These are phyloP conservation scores for Drosophila paracracens DNA, from an alignment of 2,888 invertebrate species.

Conservation along the genomic window DNA sequence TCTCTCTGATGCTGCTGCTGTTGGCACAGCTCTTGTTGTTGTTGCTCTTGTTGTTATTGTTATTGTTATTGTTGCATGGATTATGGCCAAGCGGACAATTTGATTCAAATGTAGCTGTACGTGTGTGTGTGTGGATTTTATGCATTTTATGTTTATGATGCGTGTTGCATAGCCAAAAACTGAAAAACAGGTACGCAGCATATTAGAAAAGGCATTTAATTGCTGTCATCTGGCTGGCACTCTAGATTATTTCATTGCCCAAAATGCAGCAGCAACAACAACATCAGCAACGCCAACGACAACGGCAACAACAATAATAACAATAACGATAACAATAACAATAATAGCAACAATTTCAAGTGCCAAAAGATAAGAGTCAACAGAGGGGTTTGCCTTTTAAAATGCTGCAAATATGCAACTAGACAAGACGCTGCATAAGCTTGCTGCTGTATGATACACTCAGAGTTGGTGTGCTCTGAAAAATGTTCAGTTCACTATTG, in stretches of 20 bases:
- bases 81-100: constrained; percentile 55
- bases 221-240: constrained; percentile 66
- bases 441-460: constrained; percentile 2
- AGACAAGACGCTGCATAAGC: constrained; percentile 5
- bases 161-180: constrained; percentile 49
- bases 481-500: not conserved
- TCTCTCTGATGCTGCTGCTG: constrained; percentile 19
- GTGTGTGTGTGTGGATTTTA: constrained; percentile 46
- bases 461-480: not conserved
- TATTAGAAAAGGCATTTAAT: constrained; percentile 75
- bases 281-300: constrained; percentile 13
- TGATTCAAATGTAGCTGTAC: constrained; percentile 47
- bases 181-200: constrained; percentile 70
- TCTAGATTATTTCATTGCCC: constrained; percentile 74
- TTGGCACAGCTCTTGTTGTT: constrained; percentile 12
- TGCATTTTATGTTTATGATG: constrained; percentile 65
- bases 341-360: constrained; percentile 47
- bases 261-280: constrained; percentile 31
- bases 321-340: constrained; percentile 25
- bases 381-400: constrained; percentile 11
- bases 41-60: constrained; percentile 23
- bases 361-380: constrained; percentile 67
- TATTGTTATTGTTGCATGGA: constrained; percentile 51
- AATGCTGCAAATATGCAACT: constrained; percentile 29
- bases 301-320: constrained; percentile 21